A percentile compares a stretch with the other conserved stretches of the same genome.
Evolutionary conservation across 2,113 vertebrate genomes (phyloP).

Genomic region (Bos javanicus): DNA sequence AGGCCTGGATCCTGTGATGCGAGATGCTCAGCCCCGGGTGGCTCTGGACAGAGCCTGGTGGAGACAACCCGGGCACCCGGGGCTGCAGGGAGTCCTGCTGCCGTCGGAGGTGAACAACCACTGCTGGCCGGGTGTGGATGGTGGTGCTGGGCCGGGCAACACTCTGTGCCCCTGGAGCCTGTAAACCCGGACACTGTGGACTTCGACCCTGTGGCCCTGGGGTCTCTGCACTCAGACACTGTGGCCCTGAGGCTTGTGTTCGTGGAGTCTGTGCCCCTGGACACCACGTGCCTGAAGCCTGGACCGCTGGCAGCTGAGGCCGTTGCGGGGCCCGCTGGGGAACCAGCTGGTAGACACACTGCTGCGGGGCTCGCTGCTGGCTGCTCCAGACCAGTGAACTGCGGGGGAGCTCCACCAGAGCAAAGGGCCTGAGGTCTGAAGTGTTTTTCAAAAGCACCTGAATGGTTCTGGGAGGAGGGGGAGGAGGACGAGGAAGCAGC

Average conservation of each 20-base stretch:
- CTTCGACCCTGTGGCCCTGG: no score
- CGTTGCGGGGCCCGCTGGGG: accelerated
- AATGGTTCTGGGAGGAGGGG: neutral
- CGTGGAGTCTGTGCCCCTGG: no score
- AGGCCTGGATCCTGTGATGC: neutral
- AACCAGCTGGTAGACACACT: neutral
- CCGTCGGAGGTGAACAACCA: neutral
- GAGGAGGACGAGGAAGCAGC: neutral
- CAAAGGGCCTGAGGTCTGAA: neutral
- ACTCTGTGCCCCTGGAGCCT: neutral
- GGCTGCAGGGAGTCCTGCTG: neutral
- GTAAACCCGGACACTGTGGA: neutral
- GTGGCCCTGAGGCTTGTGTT: no score
- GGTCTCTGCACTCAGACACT: no score
- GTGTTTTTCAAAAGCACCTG: neutral
- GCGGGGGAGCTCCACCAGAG: neutral
- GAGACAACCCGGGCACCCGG: neutral
- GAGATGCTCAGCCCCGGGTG: neutral
- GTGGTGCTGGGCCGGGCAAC: neutral
- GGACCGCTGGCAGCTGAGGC: neutral
- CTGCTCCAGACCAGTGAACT: no score
- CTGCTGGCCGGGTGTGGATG: neutral
- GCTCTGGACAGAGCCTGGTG: neutral
- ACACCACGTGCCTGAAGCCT: neutral
- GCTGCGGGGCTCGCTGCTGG: neutral